A percentile compares a stretch with the other conserved stretches of the same genome.
phyloP scores from a whole-genome alignment of 2,113 vertebrate genomes.

The Amia ocellicauda region DNA sequence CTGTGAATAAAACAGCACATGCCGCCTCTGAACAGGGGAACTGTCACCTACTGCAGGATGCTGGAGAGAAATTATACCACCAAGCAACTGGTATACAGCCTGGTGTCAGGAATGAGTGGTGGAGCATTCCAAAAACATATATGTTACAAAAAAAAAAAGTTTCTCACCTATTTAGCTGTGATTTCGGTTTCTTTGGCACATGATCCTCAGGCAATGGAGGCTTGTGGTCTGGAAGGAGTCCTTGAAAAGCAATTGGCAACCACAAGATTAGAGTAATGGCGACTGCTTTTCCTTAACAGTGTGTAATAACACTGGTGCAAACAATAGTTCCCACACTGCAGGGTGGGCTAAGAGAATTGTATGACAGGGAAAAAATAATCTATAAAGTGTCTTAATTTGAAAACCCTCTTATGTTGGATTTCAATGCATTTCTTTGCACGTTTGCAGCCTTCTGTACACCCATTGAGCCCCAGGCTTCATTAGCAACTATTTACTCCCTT shows the following conservation, averaged over 20 bases:
- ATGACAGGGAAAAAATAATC: too few species aligned
- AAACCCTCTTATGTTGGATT: too few species aligned
- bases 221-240: constrained; percentile 91
- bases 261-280: constrained; percentile 8
- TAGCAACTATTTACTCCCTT: too few species aligned
- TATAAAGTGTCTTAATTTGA: neutral
- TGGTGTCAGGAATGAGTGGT: neutral
- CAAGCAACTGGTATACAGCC: constrained; percentile 4
- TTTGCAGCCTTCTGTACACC: too few species aligned
- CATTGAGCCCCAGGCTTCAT: too few species aligned
- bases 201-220: constrained; percentile 79
- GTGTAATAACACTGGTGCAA: neutral
- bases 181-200: constrained; percentile 64
- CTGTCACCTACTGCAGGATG: neutral
- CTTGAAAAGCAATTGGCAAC: constrained; percentile 53
- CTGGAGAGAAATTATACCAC: neutral
- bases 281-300: constrained; percentile 17
- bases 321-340: constrained; percentile 3
- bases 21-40: too few species aligned
- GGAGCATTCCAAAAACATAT: too few species aligned
- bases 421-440: too few species aligned
- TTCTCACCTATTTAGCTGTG: constrained; percentile 79
- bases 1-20: too few species aligned
- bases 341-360: neutral
- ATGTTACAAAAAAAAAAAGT: too few species aligned